Evolutionary conservation across 2,797 vertebrate species (phyloP).

Genomic region (Sternarchorhynchus goeldii): DNA sequence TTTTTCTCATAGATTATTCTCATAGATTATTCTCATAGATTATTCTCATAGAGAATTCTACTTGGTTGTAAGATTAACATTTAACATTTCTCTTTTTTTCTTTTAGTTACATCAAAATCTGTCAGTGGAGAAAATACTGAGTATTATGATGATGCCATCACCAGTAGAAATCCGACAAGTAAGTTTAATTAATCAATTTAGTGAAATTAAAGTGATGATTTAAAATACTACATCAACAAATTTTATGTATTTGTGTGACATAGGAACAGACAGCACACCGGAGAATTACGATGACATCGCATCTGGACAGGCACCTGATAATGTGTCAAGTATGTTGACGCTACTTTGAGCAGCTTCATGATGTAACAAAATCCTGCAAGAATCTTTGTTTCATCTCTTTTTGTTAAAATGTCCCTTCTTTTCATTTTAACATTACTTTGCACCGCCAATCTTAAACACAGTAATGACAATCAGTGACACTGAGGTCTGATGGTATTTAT

Average conservation of each 20-base stretch:
- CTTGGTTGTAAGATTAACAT: too few relatives aligned
- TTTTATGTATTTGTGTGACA: too few relatives aligned
- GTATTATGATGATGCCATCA: conserved; percentile 30
- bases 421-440: neutral
- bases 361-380: too few relatives aligned
- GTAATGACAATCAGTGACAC: neutral
- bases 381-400: too few relatives aligned
- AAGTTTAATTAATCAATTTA: neutral
- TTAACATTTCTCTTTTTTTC: neutral
- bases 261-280: neutral
- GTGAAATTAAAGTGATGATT: too few relatives aligned
- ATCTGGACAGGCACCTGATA: neutral
- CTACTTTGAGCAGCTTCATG: too few relatives aligned
- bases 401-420: neutral
- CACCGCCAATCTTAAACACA: neutral
- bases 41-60: too few relatives aligned
- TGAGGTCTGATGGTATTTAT: neutral
- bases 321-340: too few relatives aligned
- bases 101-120: neutral
- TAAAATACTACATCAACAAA: too few relatives aligned
- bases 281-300: conserved; percentile 22
- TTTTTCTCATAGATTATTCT: too few relatives aligned
- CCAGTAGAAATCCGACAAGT: neutral
- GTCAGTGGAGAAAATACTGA: neutral
- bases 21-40: too few relatives aligned